Percentiles rank a stretch among this genome's conserved stretches.
Conservation (phyloP, 2,888 invertebrate species). For the Apamea sordens region DNA sequence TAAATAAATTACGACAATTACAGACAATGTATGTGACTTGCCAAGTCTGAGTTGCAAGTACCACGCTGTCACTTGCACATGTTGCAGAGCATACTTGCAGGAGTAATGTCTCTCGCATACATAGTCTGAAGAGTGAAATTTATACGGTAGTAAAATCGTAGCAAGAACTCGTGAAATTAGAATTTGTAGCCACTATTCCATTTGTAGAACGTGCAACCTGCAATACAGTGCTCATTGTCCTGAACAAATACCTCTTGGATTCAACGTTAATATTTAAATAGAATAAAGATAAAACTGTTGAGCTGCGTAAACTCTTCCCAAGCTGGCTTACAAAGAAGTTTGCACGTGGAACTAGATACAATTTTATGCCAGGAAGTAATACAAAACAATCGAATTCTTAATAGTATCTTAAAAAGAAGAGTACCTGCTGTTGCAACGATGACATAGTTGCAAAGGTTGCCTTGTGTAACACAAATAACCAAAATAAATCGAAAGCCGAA, state of each 20-base stretch:
- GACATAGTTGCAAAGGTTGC: neutral
- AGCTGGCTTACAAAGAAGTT: neutral
- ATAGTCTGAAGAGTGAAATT: conserved; percentile 39
- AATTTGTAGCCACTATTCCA: conserved; percentile 42
- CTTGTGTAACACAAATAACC: neutral
- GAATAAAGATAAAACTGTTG: conserved; percentile 16
- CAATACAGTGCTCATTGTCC: conserved; percentile 12
- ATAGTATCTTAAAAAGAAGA: neutral
- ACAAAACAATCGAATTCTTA: neutral
- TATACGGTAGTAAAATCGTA: conserved; percentile 42
- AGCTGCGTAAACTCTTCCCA: neutral
- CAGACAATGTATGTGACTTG: neutral
- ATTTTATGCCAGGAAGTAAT: neutral
- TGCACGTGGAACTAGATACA: neutral
- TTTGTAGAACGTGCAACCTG: conserved; percentile 31
- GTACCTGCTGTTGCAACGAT: neutral
- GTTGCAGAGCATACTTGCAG: conserved; percentile 7
- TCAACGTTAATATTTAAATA: conserved; percentile 17
- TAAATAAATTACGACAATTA: conserved; percentile 3
- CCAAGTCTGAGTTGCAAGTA: conserved; percentile 3
- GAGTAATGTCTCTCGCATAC: conserved; percentile 23
- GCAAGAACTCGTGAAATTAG: conserved; percentile 44
- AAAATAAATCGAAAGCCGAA: conserved; percentile 5
- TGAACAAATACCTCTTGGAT: neutral
- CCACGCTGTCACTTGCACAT: conserved; percentile 38